These are phyloP conservation scores for Emesis russula DNA, from an alignment of 2,888 invertebrate species.

Conservation along the genomic window DNA sequence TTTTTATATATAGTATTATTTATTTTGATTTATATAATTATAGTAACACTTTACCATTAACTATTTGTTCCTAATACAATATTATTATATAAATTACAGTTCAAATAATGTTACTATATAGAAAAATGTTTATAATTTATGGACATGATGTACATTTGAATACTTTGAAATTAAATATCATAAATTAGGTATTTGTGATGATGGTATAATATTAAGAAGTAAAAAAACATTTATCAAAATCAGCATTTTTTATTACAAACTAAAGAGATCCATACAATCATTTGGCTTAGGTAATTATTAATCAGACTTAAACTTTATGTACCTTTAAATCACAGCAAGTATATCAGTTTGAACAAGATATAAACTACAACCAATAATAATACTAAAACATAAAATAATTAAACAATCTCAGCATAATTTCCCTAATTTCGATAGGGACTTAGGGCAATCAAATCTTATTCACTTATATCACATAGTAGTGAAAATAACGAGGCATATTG, in stretches of 20 bases:
- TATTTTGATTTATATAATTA: constrained; percentile 23
- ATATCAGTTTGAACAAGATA: background rate
- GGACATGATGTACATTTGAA: background rate
- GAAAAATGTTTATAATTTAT: background rate
- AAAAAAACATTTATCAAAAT: background rate
- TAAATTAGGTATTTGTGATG: background rate
- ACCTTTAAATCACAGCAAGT: background rate
- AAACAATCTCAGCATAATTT: background rate
- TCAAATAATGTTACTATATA: background rate
- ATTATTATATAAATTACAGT: background rate
- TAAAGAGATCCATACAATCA: background rate
- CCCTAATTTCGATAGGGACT: too few species aligned
- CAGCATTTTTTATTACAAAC: background rate
- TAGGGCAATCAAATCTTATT: background rate
- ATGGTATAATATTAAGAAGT: background rate
- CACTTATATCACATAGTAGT: background rate
- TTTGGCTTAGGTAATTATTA: background rate
- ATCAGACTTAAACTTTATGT: background rate
- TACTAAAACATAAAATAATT: background rate
- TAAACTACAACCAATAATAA: background rate
- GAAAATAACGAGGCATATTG: background rate
- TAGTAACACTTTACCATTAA: constrained; percentile 10
- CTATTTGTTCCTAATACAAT: constrained; percentile 1
- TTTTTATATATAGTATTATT: constrained; percentile 10
- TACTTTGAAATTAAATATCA: background rate